A percentile compares a stretch with the other conserved stretches of the same genome.
Conservation (phyloP, 2,797 vertebrate species). For the Cuniculus paca region DNA sequence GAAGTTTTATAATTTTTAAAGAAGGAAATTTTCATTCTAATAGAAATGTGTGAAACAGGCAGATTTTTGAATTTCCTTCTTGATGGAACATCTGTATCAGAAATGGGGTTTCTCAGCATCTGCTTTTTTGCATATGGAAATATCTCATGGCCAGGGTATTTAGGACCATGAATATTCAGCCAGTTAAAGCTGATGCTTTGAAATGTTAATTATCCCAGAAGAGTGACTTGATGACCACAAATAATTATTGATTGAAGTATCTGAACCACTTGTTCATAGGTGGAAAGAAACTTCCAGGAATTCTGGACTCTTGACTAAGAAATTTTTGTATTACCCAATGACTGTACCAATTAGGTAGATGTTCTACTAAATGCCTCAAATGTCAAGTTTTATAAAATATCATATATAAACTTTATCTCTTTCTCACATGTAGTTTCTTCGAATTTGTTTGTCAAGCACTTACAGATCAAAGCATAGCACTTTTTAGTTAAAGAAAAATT, state of each 20-base stretch:
- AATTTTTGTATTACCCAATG: not conserved
- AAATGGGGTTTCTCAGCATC: not conserved
- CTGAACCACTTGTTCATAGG: not conserved
- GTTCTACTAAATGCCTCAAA: not conserved
- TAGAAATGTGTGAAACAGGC: not conserved
- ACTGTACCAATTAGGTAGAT: not conserved
- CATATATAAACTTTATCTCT: not conserved
- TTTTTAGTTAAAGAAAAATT: conserved; percentile 12
- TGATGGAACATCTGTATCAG: not conserved
- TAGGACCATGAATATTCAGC: not conserved
- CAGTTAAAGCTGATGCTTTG: conserved; percentile 1
- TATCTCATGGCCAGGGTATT: not conserved
- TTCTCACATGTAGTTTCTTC: conserved; percentile 23
- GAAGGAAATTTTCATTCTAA: not conserved
- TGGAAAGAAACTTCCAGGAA: not conserved
- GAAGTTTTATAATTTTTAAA: not conserved
- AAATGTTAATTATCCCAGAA: conserved; percentile 26
- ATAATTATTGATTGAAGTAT: not conserved
- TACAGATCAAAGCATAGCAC: not conserved
- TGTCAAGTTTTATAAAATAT: conserved; percentile 11
- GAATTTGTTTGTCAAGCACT: conserved; percentile 29
- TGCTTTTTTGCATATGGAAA: not conserved
- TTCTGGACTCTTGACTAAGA: not conserved
- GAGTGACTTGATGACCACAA: not conserved
- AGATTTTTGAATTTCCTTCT: not conserved